Conservation (phyloP, 2,888 invertebrate species). For the Polymixis lichenea region DNA sequence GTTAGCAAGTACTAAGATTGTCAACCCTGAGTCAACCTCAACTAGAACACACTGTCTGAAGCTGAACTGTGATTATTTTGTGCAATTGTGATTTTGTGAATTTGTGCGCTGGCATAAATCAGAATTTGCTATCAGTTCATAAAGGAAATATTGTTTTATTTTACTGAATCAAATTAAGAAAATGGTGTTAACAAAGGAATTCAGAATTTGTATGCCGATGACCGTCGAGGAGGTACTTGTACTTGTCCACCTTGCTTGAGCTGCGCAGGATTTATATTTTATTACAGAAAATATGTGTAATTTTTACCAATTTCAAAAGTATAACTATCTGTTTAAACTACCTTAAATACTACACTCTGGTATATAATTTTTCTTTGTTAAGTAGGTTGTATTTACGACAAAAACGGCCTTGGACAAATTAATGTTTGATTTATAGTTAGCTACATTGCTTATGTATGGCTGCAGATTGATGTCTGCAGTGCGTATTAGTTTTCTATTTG, state of each 20-base stretch:
- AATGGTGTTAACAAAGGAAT: slow-evolving; percentile 97
- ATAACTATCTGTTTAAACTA: background rate
- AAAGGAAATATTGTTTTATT: slow-evolving; percentile 11
- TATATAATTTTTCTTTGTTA: background rate
- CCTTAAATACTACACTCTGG: background rate
- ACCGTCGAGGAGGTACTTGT: slow-evolving; percentile 97
- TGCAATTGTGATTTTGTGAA: slow-evolving; percentile 7
- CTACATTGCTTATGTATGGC: slow-evolving; percentile 31
- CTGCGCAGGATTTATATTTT: slow-evolving; percentile 1
- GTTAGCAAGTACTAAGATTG: too few species aligned
- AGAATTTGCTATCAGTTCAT: background rate
- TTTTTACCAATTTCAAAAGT: background rate
- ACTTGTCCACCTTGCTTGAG: slow-evolving; percentile 64
- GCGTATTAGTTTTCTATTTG: slow-evolving; percentile 19
- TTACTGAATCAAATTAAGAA: slow-evolving; percentile 43
- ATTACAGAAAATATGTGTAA: slow-evolving; percentile 20
- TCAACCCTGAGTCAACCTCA: too few species aligned
- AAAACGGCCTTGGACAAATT: slow-evolving; percentile 38
- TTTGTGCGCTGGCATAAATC: slow-evolving; percentile 1
- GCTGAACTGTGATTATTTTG: slow-evolving; percentile 7
- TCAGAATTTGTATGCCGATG: slow-evolving; percentile 97
- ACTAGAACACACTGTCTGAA: background rate
- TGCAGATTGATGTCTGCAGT: slow-evolving; percentile 37
- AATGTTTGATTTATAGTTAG: slow-evolving; percentile 18
- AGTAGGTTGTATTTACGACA: slow-evolving; percentile 24